Conservation (phyloP, 2,888 invertebrate genomes). For the Sphaerophoria taeniata region DNA sequence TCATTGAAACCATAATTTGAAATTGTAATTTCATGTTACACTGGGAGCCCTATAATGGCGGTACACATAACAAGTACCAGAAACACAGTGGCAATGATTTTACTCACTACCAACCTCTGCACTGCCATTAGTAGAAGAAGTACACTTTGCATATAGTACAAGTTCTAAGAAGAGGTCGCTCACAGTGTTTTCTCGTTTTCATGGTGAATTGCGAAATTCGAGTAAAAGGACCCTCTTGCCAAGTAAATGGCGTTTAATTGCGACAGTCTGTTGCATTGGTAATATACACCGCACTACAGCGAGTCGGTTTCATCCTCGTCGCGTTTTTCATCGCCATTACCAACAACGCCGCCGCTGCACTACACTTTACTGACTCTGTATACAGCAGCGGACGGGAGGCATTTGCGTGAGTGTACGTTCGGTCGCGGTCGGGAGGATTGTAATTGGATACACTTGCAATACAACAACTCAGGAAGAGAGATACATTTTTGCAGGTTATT, state of each 20-base stretch:
- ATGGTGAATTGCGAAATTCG: constrained; percentile 14
- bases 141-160: not conserved
- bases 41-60: not conserved
- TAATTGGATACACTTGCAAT: constrained; percentile 32
- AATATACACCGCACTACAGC: constrained; percentile 16
- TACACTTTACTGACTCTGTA: too few species aligned
- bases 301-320: not conserved
- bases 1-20: constrained; percentile 50
- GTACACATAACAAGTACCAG: not conserved
- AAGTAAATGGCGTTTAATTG: constrained; percentile 48
- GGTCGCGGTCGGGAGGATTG: constrained; percentile 24
- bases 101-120: not conserved
- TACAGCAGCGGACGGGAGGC: not conserved
- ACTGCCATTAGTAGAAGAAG: not conserved
- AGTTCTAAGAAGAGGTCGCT: not conserved
- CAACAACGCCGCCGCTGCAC: too few species aligned
- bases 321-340: not conserved
- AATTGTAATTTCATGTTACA: constrained; percentile 57
- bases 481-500: constrained; percentile 44
- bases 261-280: constrained; percentile 55
- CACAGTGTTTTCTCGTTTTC: not conserved
- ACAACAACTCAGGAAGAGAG: constrained; percentile 27
- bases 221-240: constrained; percentile 26
- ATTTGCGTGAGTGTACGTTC: not conserved
- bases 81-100: not conserved